These are phyloP conservation scores for Nemoura dubitans DNA, from an alignment of 2,888 invertebrate species.

Conservation along the genomic window DNA sequence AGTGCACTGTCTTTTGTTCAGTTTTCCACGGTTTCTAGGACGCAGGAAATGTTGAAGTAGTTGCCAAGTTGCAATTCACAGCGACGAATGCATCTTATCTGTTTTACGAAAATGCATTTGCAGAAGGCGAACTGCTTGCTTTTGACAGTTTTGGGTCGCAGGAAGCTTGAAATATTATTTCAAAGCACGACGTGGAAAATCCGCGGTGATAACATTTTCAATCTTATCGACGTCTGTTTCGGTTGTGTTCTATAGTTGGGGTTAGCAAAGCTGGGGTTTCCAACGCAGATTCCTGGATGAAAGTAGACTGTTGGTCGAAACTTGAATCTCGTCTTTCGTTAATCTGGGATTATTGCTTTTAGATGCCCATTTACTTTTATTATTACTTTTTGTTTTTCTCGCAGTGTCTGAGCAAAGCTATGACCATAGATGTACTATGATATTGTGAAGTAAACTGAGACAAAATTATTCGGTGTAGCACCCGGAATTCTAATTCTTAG, in stretches of 20 bases:
- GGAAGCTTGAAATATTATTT: background rate
- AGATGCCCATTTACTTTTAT: too few relatives aligned
- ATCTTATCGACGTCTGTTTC: too few relatives aligned
- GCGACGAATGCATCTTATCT: background rate
- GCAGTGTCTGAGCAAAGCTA: too few relatives aligned
- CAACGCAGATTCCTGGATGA: too few relatives aligned
- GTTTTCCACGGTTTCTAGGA: background rate
- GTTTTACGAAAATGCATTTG: background rate
- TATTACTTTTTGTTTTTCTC: too few relatives aligned
- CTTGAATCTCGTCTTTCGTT: background rate
- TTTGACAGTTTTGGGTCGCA: background rate
- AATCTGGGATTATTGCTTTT: background rate
- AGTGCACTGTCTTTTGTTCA: background rate
- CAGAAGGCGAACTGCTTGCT: background rate
- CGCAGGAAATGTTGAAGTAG: background rate
- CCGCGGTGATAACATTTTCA: background rate
- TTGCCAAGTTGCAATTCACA: background rate
- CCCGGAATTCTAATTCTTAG: too few relatives aligned
- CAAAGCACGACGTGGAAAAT: background rate
- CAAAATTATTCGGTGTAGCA: too few relatives aligned
- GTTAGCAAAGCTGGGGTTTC: too few relatives aligned
- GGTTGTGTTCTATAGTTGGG: too few relatives aligned
- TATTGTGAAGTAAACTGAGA: too few relatives aligned
- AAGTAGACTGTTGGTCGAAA: background rate
- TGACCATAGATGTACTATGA: too few relatives aligned